Conservation (phyloP, 2,797 vertebrate genomes). For the Emys orbicularis region DNA sequence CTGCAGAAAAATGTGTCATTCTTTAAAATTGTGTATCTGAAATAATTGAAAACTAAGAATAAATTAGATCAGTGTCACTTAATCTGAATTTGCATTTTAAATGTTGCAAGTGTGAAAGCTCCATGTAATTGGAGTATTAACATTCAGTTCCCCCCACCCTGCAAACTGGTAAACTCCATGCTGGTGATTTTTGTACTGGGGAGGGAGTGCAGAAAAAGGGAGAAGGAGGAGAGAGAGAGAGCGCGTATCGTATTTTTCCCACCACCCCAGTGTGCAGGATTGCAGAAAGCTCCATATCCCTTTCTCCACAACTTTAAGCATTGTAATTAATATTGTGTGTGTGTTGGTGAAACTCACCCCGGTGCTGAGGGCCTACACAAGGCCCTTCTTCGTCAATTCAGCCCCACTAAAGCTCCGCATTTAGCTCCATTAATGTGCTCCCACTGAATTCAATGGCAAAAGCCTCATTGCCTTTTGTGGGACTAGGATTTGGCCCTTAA, state of each 20-base stretch:
- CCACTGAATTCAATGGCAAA: neutral
- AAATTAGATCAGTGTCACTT: constrained; percentile 6
- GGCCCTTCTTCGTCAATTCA: neutral
- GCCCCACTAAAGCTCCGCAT: neutral
- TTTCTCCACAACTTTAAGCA: neutral
- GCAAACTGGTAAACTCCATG: neutral
- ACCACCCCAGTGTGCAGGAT: neutral
- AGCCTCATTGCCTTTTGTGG: neutral
- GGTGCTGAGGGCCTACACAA: neutral
- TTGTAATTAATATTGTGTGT: neutral
- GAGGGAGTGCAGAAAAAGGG: neutral
- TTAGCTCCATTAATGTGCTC: neutral
- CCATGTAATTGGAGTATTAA: neutral
- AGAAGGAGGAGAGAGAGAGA: neutral
- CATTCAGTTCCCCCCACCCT: neutral
- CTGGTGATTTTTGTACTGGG: neutral
- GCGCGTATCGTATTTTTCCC: neutral
- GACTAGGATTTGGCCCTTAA: neutral
- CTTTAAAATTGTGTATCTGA: constrained; percentile 22
- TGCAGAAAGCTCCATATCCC: neutral
- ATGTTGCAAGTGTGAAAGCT: neutral
- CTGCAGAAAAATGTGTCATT: constrained; percentile 25
- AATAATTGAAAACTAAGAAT: constrained; percentile 24
- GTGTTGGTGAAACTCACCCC: neutral
- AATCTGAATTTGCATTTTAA: constrained; percentile 3